Evolutionary conservation across 2,113 vertebrate species (phyloP).

Genomic region (Ammodytes dubius): DNA sequence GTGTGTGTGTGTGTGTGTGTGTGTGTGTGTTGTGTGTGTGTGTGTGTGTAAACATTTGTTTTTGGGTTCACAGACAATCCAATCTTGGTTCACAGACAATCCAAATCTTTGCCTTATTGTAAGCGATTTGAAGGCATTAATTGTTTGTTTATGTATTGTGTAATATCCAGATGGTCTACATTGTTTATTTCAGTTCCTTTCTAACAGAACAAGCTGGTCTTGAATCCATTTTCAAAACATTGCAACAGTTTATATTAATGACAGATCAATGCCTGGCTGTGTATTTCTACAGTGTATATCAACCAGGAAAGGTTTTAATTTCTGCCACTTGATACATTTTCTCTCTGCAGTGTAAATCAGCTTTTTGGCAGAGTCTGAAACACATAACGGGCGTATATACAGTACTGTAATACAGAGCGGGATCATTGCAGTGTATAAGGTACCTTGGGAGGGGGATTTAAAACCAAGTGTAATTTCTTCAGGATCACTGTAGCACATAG

Average conservation of each 20-base stretch:
- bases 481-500: constrained; percentile 35
- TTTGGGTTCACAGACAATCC: not conserved
- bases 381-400: constrained; percentile 56
- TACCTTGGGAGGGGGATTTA: constrained; percentile 57
- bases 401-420: constrained; percentile 53
- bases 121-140: not conserved
- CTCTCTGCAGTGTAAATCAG: constrained; percentile 22
- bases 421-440: constrained; percentile 51
- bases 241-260: constrained; percentile 32
- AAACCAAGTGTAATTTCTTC: constrained; percentile 46
- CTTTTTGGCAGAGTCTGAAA: constrained; percentile 24
- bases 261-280: constrained; percentile 15
- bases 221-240: constrained; percentile 22
- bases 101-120: not conserved
- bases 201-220: constrained; percentile 4
- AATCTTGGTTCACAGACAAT: constrained; percentile 1
- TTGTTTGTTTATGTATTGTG: not conserved
- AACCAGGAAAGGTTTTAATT: constrained; percentile 30
- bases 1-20: too few relatives aligned
- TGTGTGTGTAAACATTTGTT: not conserved
- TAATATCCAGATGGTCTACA: constrained; percentile 18
- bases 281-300: constrained; percentile 19
- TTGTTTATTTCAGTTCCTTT: constrained; percentile 36
- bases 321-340: constrained; percentile 42
- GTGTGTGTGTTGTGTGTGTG: too few relatives aligned